phyloP scores from a whole-genome alignment of 1,140 invertebrate genomes.

The Contarinia nasturtii region DNA sequence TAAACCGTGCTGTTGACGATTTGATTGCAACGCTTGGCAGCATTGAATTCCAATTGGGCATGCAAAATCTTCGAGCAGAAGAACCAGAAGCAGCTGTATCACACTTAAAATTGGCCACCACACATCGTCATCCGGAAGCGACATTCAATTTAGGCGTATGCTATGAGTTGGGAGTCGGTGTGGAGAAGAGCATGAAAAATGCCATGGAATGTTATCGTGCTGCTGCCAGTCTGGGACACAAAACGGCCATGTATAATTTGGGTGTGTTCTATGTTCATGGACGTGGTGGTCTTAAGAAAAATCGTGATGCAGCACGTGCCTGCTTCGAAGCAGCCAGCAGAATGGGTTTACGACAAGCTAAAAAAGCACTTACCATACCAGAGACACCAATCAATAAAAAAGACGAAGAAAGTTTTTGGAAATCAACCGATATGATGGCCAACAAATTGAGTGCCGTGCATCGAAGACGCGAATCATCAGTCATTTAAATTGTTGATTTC shows the following conservation, averaged over 20 bases:
- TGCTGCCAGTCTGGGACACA: conserved; percentile 34
- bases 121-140: conserved; percentile 31
- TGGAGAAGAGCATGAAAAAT: conserved; percentile 30
- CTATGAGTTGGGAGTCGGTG: conserved; percentile 38
- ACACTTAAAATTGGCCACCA: conserved; percentile 29
- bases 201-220: conserved; percentile 35
- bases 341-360: conserved; percentile 33
- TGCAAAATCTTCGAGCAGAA: conserved; percentile 20
- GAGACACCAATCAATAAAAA: background rate
- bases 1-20: background rate
- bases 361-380: conserved; percentile 22
- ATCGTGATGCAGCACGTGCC: conserved; percentile 25
- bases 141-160: conserved; percentile 39
- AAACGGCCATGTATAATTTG: conserved; percentile 39
- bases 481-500: too few relatives aligned
- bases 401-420: too few relatives aligned
- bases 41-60: conserved; percentile 20
- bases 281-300: conserved; percentile 28
- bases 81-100: conserved; percentile 21
- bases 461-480: too few relatives aligned
- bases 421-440: too few relatives aligned
- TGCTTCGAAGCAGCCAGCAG: conserved; percentile 33
- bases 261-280: conserved; percentile 42
- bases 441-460: too few relatives aligned
- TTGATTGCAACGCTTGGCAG: conserved; percentile 12